Conservation (phyloP, 1,140 invertebrate species). For the Matsumurasca onukii region DNA sequence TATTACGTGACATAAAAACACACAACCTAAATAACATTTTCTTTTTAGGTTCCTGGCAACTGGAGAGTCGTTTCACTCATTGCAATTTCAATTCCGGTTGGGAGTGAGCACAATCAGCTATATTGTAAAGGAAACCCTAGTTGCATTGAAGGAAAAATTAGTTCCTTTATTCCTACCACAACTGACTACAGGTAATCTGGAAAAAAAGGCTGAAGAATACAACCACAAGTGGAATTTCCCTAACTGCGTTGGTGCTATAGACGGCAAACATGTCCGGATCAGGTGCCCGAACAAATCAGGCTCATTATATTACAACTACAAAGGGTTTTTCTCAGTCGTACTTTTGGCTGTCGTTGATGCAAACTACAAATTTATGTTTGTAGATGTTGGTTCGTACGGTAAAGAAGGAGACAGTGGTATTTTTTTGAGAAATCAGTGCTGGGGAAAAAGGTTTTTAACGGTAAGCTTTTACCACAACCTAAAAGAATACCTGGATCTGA, state of each 20-base stretch:
- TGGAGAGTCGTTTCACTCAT: conserved; percentile 21
- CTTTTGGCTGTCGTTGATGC: conserved; percentile 52
- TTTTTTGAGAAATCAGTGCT: no score
- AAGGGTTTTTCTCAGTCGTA: conserved; percentile 50
- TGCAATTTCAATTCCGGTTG: conserved; percentile 36
- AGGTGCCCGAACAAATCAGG: conserved; percentile 45
- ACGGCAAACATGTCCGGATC: conserved; percentile 50
- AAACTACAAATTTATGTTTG: conserved; percentile 49
- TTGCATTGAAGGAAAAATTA: conserved; percentile 26
- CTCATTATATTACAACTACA: conserved; percentile 51
- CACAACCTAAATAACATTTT: background rate
- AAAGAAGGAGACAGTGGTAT: conserved; percentile 49
- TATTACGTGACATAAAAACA: no score
- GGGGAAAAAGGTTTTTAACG: conserved; percentile 34
- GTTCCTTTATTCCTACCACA: conserved; percentile 1
- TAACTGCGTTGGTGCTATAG: conserved; percentile 46
- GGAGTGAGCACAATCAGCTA: conserved; percentile 31
- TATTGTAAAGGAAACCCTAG: conserved; percentile 35
- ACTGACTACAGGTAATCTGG: background rate
- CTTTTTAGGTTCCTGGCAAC: conserved; percentile 5
- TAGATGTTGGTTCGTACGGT: conserved; percentile 51
- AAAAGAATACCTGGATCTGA: conserved; percentile 36
- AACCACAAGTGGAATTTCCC: conserved; percentile 35
- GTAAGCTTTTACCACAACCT: background rate
- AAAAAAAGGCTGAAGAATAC: conserved; percentile 20